Percentiles rank a stretch among this genome's conserved stretches.
These are phyloP conservation scores for Drosophila gaucha DNA, from an alignment of 2,888 invertebrate species.

Conservation along the genomic window DNA sequence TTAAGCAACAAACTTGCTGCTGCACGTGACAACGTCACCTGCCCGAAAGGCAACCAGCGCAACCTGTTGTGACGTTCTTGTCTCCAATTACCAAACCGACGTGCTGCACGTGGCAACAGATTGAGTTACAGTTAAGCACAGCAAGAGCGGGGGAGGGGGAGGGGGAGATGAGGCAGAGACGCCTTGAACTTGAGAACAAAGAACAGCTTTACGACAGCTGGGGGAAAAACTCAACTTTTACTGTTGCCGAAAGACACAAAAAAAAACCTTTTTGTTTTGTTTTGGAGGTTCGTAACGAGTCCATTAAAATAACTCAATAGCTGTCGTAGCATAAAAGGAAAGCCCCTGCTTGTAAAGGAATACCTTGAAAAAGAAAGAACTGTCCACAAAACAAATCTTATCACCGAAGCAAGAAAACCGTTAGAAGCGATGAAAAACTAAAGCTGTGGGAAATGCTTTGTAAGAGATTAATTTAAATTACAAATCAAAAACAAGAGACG, in stretches of 20 bases:
- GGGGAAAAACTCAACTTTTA: constrained; percentile 39
- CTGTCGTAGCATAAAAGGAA: constrained; percentile 7
- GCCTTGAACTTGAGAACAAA: constrained; percentile 57
- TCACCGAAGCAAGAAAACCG: constrained; percentile 16
- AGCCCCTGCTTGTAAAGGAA: background rate
- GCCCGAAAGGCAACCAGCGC: constrained; percentile 15
- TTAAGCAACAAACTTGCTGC: constrained; percentile 64
- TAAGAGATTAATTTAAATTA: constrained; percentile 53
- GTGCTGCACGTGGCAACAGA: constrained; percentile 62
- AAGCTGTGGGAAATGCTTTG: constrained; percentile 31
- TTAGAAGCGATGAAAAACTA: constrained; percentile 20
- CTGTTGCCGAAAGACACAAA: constrained; percentile 34
- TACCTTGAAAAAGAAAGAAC: background rate
- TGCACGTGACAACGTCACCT: constrained; percentile 56
- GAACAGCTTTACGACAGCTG: constrained; percentile 6
- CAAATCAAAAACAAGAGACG: constrained; percentile 41
- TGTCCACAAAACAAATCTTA: constrained; percentile 15
- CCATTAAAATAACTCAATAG: constrained; percentile 13
- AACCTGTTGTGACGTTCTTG: constrained; percentile 58
- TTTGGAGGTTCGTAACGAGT: constrained; percentile 11
- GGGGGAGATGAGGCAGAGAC: background rate
- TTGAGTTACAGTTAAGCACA: constrained; percentile 45
- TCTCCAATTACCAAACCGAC: constrained; percentile 53
- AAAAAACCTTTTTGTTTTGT: constrained; percentile 1
- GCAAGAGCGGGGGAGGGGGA: background rate